Base-by-base conservation (phyloP, 2,797 vertebrate species). In the Enteromius radiatus region DNA sequence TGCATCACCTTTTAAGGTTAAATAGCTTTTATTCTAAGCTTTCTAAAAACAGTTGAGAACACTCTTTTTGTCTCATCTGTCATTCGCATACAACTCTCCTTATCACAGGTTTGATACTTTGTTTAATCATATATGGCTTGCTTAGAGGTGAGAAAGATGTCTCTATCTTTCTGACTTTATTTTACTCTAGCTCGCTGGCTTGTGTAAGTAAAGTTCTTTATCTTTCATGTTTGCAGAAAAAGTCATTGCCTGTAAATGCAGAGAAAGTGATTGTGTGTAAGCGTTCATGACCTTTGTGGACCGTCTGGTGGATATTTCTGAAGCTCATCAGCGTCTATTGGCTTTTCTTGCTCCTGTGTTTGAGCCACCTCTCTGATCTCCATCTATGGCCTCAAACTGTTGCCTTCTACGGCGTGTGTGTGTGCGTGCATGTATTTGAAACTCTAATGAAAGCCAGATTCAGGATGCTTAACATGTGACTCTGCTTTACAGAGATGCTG, bases 371-470 rank as follows among this genome's bases (percentile, higher is more conserved):
- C 52, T 64, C 43, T 79, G 52, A 84, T 85, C 63, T 87, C 84
- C 78, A 84, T 87, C 68, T 85, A 70, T 84, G 78, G 84, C 63
- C 26, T 85, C 61, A 85, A 31, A 78, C 78, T 77, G 26, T 68
- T 74, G 68, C 61, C 15, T 76, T 64, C 56, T 76, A 12, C 47
- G 4, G 1, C 19, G 52, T 63, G 28, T 68, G 68, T 81, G 28
- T 74, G 33, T 63, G 41, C 69, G 26, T 54, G 26, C 65, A 6
- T 69, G 43, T 64, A 56, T 87, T 59, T 76, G 78, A 4, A 38
- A 73, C 38, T 78, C 14, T 85, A 85, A 85, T 87, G 71, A 81
- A 84, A 85, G 80, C 75, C 86, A 87, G 86, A 84, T 79, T 76
- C 64, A 19, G 63, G 45, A 81, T 85, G 65, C 68, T 82, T 69